Evolutionary conservation across 1,140 invertebrate genomes (phyloP).

Genomic region (Amphibalanus amphitrite): DNA sequence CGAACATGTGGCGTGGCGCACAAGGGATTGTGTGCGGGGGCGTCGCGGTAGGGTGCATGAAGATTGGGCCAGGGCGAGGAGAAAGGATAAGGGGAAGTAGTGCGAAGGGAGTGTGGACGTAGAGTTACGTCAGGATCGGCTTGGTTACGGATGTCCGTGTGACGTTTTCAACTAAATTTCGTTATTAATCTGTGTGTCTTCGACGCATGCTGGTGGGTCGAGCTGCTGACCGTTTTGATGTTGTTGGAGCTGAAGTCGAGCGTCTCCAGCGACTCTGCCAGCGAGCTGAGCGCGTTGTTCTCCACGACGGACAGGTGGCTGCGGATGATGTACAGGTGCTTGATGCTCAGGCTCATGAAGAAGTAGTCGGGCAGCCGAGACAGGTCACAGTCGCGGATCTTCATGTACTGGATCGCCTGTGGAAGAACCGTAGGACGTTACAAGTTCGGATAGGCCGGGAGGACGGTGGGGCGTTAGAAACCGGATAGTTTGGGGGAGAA

Average conservation of each 20-base stretch:
- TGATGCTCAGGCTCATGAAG: conserved; percentile 16
- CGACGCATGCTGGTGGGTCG: no score
- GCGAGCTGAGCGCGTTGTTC: conserved; percentile 14
- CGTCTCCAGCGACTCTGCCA: conserved; percentile 16
- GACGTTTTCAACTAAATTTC: no score
- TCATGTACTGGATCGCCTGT: conserved; percentile 18
- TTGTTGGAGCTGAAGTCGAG: conserved; percentile 23
- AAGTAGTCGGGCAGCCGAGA: conserved; percentile 16
- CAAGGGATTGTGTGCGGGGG: no score
- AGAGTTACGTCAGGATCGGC: no score
- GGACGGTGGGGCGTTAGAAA: conserved; percentile 15
- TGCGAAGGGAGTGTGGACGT: no score
- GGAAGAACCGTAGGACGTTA: conserved; percentile 13
- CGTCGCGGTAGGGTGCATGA: no score
- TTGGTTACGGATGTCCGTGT: no score
- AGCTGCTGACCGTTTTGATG: conserved; percentile 15
- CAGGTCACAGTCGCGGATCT: conserved; percentile 17
- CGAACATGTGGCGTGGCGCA: no score
- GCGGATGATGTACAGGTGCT: conserved; percentile 17
- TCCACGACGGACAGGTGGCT: conserved; percentile 17
- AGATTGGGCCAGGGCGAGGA: no score
- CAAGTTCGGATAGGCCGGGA: conserved; percentile 11
- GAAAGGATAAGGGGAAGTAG: no score
- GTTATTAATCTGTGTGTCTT: no score
- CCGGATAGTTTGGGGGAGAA: not conserved